Evolutionary conservation across 2,797 vertebrate species (phyloP).

Genomic region (Urocyon cinereoargenteus): DNA sequence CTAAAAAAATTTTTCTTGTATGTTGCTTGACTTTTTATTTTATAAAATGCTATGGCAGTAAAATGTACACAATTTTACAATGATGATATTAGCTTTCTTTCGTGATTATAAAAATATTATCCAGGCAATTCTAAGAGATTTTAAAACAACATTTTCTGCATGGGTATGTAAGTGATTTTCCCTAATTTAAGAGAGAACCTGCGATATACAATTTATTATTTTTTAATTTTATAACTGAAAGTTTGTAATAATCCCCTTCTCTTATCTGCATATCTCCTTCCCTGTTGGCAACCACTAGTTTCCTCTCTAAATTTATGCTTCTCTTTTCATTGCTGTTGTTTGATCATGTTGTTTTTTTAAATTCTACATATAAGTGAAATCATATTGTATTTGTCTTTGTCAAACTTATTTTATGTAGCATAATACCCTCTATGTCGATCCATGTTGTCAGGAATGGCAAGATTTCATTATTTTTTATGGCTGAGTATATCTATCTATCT

Average conservation of each 20-base stretch:
- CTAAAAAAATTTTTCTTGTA: not conserved
- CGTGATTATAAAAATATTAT: not conserved
- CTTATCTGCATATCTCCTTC: not conserved
- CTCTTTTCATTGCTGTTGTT: not conserved
- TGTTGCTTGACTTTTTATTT: not conserved
- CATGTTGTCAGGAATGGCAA: no score
- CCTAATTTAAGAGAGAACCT: not conserved
- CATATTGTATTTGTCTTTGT: no score
- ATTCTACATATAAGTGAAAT: not conserved
- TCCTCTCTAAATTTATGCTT: not conserved
- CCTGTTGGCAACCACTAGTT: not conserved
- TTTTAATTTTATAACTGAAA: not conserved
- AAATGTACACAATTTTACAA: not conserved
- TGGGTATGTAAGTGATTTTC: not conserved
- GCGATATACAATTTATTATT: not conserved
- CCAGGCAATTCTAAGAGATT: not conserved
- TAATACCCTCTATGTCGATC: no score
- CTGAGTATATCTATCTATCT: not conserved
- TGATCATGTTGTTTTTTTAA: not conserved
- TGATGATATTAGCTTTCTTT: not conserved
- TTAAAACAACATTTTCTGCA: not conserved
- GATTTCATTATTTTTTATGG: no score
- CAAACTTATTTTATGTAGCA: no score
- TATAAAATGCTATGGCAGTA: not conserved
- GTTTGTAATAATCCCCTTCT: not conserved